phyloP scores from a whole-genome alignment of 2,888 invertebrate genomes.

The Piscicola geometra region DNA sequence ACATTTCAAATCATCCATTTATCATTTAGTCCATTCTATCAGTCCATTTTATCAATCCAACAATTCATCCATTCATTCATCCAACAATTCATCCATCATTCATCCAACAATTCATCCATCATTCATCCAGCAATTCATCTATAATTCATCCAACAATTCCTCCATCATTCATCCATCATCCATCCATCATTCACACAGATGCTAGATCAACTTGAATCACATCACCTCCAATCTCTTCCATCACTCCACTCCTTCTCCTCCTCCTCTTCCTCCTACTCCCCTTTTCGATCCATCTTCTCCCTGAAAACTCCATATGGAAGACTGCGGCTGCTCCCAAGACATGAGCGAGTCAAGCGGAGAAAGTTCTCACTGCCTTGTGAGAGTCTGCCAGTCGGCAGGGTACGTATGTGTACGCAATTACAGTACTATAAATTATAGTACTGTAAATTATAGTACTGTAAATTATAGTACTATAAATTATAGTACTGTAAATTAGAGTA shows the following conservation, averaged over 20 bases:
- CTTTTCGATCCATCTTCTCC: not conserved
- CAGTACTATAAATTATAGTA: no score
- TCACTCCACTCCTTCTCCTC: not conserved
- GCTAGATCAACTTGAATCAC: not conserved
- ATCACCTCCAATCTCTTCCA: not conserved
- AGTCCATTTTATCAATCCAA: no score
- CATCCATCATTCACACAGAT: not conserved
- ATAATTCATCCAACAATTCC: no score
- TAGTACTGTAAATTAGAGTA: not conserved
- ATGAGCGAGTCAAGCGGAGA: not conserved
- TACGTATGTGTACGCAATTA: not conserved
- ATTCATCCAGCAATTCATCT: no score
- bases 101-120: no score
- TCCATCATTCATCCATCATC: not conserved
- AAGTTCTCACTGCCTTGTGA: not conserved
- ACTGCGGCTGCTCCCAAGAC: not conserved
- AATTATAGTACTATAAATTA: not conserved
- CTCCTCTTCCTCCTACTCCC: not conserved
- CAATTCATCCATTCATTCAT: no score
- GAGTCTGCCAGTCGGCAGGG: not conserved
- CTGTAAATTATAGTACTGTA: not conserved
- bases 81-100: no score
- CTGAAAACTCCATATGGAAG: not conserved
- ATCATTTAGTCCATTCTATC: no score
- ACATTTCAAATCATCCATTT: no score